Evolutionary conservation across 2,888 invertebrate species (phyloP), one percentile per base, ranked within the genome.

Genomic region (Spilarctia lutea): DNA sequence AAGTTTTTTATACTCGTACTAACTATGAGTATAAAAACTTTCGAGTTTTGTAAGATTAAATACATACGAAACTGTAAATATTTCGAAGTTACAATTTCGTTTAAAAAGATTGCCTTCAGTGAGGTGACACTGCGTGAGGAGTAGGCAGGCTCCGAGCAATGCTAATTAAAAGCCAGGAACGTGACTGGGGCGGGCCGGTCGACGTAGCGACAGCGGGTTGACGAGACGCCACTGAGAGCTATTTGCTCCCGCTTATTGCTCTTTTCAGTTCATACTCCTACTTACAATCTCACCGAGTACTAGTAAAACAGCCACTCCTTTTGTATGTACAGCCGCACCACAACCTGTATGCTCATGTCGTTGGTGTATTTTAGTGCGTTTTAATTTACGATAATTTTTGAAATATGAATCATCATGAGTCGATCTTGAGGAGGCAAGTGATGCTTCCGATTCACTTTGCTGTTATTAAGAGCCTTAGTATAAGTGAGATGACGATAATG

Each of bases 131-230:
- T 80, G 78, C 74, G 74, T 56, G 75, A 68, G 74, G 42, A 72
- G 68, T 30, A 72, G 68, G 68, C 48, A 71, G 74, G 72, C 77
- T 77, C 65, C 69, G 69, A 75, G 84, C 82, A 83, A 82, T 87
- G 89, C 90, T 93, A 93, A 94, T 93, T 93, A 93, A 91, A 91
- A 91, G 76, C 83, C 81, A 86, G 85, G 74, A 75, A 78, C 71
- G 76, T 69, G 73, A 83, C 85, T 80, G 81, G 81, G 80, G 79
- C 79, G 83, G 80, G 79, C 74, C 76, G 83, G 74, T 74, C 77
- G 79, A 77, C 78, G 75, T 74, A 73, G 76, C 73, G 77, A 74
- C 77, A 71, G 71, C 63, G 78, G 52, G 71, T 66, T 73, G 76
- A 72, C 75, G 84, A 80, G 81, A 83, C 75, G 70, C 73, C 77